Percentiles rank a stretch among this genome's conserved stretches.
phyloP scores from a whole-genome alignment of 2,888 invertebrate genomes.

The Ferrisia virgata region DNA sequence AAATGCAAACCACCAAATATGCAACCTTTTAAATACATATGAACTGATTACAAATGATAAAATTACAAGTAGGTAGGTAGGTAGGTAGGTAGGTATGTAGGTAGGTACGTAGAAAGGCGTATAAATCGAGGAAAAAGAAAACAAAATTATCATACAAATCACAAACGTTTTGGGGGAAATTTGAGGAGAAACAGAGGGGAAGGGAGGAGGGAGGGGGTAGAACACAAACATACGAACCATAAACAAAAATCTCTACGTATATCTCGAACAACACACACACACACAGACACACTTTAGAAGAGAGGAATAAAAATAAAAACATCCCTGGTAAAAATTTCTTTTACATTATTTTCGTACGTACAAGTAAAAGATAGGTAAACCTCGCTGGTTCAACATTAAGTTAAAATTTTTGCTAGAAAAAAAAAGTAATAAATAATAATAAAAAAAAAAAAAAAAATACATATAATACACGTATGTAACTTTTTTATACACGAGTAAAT shows the following conservation, averaged over 20 bases:
- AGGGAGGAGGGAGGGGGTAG: too few species aligned
- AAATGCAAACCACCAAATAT: neutral
- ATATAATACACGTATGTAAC: neutral
- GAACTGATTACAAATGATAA: neutral
- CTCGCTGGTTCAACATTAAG: neutral
- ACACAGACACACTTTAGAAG: too few species aligned
- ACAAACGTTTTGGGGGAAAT: too few species aligned
- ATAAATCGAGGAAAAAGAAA: too few species aligned
- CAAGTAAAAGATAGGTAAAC: neutral
- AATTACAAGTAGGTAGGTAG: neutral
- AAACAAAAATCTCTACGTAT: neutral
- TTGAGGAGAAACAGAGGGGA: too few species aligned
- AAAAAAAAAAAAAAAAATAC: neutral
- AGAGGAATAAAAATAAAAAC: neutral
- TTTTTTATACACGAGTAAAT: neutral
- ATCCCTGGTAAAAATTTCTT: neutral
- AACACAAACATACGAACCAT: too few species aligned
- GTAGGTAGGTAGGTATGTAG: neutral
- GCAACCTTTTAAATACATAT: neutral
- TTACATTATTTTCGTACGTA: neutral
- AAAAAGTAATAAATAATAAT: too few species aligned
- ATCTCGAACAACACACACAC: too few species aligned
- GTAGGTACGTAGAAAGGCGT: neutral
- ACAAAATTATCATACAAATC: neutral
- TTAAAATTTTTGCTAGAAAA: neutral